These are phyloP conservation scores for Drosophila buzzatii DNA, from an alignment of 2,888 invertebrate genomes.

Conservation along the genomic window DNA sequence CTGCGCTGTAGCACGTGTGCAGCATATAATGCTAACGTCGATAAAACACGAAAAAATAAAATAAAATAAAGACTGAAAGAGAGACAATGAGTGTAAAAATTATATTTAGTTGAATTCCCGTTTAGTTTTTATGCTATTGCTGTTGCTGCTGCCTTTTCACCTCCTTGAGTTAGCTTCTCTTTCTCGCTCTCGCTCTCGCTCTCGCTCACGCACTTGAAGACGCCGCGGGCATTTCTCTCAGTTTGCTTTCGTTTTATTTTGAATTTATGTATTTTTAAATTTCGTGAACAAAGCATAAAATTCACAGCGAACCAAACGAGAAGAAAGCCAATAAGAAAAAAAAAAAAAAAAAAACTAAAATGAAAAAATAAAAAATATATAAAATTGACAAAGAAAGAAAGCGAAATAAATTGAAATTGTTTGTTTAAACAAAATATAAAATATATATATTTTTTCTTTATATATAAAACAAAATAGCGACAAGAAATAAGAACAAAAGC, in stretches of 20 bases:
- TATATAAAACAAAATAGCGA: conserved; percentile 49
- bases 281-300: conserved; percentile 61
- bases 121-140: conserved; percentile 25
- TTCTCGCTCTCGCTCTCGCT: conserved; percentile 16
- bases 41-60: neutral
- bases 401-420: conserved; percentile 30
- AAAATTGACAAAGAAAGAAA: conserved; percentile 36
- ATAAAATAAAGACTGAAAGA: conserved; percentile 1
- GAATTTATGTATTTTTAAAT: conserved; percentile 73
- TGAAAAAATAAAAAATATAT: conserved; percentile 19
- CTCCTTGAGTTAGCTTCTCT: conserved; percentile 43
- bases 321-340: conserved; percentile 33
- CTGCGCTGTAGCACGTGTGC: conserved; percentile 50
- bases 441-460: conserved; percentile 40
- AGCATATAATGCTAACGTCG: conserved; percentile 32
- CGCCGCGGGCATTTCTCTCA: conserved; percentile 42
- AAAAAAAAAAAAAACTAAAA: neutral
- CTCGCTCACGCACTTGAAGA: conserved; percentile 40
- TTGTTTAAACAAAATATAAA: conserved; percentile 52
- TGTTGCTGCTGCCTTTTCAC: conserved; percentile 23
- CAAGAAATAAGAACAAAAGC: conserved; percentile 66
- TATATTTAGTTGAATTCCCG: conserved; percentile 56
- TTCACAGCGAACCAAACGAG: conserved; percentile 39
- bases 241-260: conserved; percentile 41
- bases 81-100: conserved; percentile 30